These are phyloP conservation scores for Zaprionus lineosus DNA, from an alignment of 2,888 invertebrate genomes.

Conservation along the genomic window DNA sequence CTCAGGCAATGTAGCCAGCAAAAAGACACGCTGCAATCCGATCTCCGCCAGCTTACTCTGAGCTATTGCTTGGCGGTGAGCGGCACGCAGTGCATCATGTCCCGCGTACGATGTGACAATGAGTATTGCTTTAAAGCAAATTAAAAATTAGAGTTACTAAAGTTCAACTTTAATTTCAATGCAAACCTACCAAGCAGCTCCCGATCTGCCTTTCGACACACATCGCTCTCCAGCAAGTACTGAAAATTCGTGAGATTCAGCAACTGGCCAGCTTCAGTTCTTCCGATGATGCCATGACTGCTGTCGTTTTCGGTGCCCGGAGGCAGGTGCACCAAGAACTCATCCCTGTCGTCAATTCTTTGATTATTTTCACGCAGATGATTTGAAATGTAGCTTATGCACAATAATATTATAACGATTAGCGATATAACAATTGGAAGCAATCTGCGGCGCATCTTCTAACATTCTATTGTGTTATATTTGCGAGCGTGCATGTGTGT, in stretches of 20 bases:
- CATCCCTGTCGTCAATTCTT: constrained; percentile 49
- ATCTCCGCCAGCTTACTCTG: constrained; percentile 84
- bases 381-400: constrained; percentile 64
- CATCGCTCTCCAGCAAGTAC: constrained; percentile 71
- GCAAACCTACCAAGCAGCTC: constrained; percentile 75
- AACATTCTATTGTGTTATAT: constrained; percentile 50
- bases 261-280: constrained; percentile 38
- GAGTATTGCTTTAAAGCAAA: constrained; percentile 80
- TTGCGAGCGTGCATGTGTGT: constrained; percentile 14
- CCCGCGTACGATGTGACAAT: constrained; percentile 91
- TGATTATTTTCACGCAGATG: constrained; percentile 35
- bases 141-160: neutral
- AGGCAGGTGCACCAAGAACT: constrained; percentile 66
- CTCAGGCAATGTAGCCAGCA: constrained; percentile 86
- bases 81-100: constrained; percentile 87
- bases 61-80: constrained; percentile 87
- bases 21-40: constrained; percentile 87
- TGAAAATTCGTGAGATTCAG: constrained; percentile 78
- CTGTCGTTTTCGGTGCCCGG: constrained; percentile 14
- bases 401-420: constrained; percentile 70
- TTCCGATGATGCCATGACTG: neutral
- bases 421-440: constrained; percentile 66
- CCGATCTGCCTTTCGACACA: constrained; percentile 72
- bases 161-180: neutral
- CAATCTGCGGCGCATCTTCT: constrained; percentile 80